Base-by-base conservation (phyloP, 2,113 vertebrate genomes). In the Equus quagga region DNA sequence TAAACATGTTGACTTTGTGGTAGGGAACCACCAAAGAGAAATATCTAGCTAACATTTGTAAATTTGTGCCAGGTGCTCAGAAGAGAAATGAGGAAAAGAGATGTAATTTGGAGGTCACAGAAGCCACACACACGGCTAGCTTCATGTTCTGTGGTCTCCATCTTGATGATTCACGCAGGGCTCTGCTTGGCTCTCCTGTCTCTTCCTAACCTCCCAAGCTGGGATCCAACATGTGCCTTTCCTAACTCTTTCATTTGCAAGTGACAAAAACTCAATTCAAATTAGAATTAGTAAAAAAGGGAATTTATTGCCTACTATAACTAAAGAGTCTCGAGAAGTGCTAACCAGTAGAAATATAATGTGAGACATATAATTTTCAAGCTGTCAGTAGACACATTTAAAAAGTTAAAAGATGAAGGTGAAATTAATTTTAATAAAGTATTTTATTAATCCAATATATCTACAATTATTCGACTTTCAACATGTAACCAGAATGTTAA, bases 181-280 rank as follows among this genome's bases (percentile, higher is more conserved):
- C 6, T 73, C 31, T 18, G 21, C 23, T 8, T 15, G 21, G 31
- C 28, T 13, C 2, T 46, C 23, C 62, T 19, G 18, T 17, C 44
- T 78, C 58, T 79, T 26, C 85, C 76, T 51, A 23, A 36, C 23
- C 44, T 56, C 73, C 24, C n/a, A 41, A 69, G 56, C 12, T 54
- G 46, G 54, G 11, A 58, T 11, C 46, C 31, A 86, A 3, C 23
- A 19, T 62, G 14, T 11, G 26, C 9, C 75, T 79, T 21, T 83
- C 41, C 33, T 89, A 78, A 80, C 33, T 70, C 76, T 89, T n/a
- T 58, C 67, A 51, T 62, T 69, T 78, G n/a, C 36, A 79, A 73
- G 19, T 69, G 64, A 81, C 93, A 93, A 95, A 94, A 93, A 82
- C 21, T 86, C 79, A 83, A 56, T 46, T 91, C 62, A 96, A 81